Base-by-base conservation (phyloP, 2,113 vertebrate species). In the Nicator chloris region DNA sequence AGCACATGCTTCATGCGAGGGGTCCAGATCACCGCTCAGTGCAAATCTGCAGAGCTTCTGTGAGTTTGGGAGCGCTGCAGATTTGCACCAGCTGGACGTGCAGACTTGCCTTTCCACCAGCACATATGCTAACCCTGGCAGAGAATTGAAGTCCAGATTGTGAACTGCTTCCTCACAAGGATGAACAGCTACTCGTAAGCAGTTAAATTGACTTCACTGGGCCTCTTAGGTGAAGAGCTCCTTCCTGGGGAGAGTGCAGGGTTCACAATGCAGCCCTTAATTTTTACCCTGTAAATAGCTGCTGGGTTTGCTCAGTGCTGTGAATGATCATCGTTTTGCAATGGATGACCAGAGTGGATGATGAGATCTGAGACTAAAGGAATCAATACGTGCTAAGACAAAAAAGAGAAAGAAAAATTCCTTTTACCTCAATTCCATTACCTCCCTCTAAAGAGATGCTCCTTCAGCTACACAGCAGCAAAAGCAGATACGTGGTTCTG, bases 401-500 rank as follows among this genome's bases (percentile, higher is more conserved):
- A 79, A 87, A 64, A 75, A 35, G 45, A 83, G 69, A 71, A 82
- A 63, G 76, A 83, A 82, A 71, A 91, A 90, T 82, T 49, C 59
- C 66, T n/a, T 87, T 81, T 76, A 56, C 80, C 49, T 65, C 88
- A 80, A 57, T 90, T 78, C 80, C 79, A 45, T 95, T 90, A 49
- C 65, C 86, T 94, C 40, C 51, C 40, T 77, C 42, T 80, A 82
- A 97, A 97, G 86, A 86, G 88, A 59, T 70, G 79, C 95, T 96
- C 94, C 88, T 97, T 96, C 93, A 91, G 66, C 95, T 90, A 20
- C 64, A 64, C 42, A 92, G 96, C 94, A 91, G 68, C 82, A 35
- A 59, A 96, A 92, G 71, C 80, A 97, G 94, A 96, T 91, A 63
- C 2, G 37, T 84, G 91, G 96, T 96, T 97, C 84, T 97, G 82